Conservation (phyloP, 2,113 vertebrate genomes). For the Cyanoliseus patagonus region DNA sequence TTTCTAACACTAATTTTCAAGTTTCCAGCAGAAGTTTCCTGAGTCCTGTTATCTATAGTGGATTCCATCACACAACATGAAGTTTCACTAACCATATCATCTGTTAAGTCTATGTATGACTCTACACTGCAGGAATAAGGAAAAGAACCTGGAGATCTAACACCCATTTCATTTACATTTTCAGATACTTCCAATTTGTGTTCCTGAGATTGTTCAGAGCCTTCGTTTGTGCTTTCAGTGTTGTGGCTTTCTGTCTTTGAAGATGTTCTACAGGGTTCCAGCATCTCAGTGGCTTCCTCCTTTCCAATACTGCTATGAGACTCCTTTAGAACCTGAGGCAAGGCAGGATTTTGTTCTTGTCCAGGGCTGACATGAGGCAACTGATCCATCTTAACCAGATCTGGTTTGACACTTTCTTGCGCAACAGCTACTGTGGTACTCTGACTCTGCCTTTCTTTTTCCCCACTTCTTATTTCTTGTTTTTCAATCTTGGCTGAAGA, state of each 20-base stretch:
- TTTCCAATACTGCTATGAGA: not conserved
- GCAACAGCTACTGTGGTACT: not conserved
- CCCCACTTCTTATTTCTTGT: not conserved
- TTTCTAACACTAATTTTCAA: conserved; percentile 31
- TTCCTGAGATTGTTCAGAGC: conserved; percentile 49
- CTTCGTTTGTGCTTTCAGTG: not conserved
- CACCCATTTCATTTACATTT: not conserved
- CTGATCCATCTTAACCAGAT: not conserved
- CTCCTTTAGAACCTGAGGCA: conserved; percentile 58
- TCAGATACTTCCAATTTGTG: conserved; percentile 29
- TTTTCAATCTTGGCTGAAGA: conserved; percentile 31
- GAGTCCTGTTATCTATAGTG: not conserved
- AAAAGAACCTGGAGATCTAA: not conserved
- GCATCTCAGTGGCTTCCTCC: not conserved
- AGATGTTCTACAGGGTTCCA: conserved; percentile 38
- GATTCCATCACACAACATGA: not conserved
- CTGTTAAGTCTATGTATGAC: conserved; percentile 54
- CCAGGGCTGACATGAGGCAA: not conserved
- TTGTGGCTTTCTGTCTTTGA: not conserved
- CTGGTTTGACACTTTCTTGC: conserved; percentile 1
- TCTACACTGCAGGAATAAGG: not conserved
- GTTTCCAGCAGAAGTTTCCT: not conserved
- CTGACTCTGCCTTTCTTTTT: conserved; percentile 27
- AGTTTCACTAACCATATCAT: conserved; percentile 40
- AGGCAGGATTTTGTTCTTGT: conserved; percentile 45